Conservation (phyloP, 2,888 invertebrate genomes). For the Phalangium opilio region DNA sequence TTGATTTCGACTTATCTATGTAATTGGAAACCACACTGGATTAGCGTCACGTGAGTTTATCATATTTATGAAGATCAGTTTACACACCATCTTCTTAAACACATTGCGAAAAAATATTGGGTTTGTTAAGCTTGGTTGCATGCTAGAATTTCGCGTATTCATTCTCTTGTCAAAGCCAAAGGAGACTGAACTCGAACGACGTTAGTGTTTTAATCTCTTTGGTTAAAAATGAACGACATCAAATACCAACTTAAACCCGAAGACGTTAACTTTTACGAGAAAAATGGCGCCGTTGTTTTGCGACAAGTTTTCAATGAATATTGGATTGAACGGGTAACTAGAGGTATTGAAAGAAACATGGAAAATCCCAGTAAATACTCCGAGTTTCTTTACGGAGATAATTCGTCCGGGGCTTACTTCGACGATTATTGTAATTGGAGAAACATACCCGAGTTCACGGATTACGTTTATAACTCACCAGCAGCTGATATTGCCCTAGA, state of each 20-base stretch:
- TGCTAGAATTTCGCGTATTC: no score
- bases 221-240: no score
- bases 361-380: constrained; percentile 20
- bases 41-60: no score
- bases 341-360: constrained; percentile 24
- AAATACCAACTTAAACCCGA: constrained; percentile 22
- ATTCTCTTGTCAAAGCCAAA: no score
- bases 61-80: no score
- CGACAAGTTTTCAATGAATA: constrained; percentile 21
- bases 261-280: constrained; percentile 17
- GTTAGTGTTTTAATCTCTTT: no score
- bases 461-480: constrained; percentile 24
- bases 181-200: no score
- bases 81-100: no score
- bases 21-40: no score
- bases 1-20: no score
- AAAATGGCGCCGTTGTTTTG: constrained; percentile 24
- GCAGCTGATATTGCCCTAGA: constrained; percentile 24
- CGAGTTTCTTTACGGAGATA: constrained; percentile 20
- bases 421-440: constrained; percentile 28
- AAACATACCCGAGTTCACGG: constrained; percentile 24
- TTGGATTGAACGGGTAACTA: constrained; percentile 22
- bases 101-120: no score
- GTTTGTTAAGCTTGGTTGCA: no score
- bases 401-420: constrained; percentile 24